Conservation (phyloP, 2,113 vertebrate genomes). For the Heterocephalus glaber region DNA sequence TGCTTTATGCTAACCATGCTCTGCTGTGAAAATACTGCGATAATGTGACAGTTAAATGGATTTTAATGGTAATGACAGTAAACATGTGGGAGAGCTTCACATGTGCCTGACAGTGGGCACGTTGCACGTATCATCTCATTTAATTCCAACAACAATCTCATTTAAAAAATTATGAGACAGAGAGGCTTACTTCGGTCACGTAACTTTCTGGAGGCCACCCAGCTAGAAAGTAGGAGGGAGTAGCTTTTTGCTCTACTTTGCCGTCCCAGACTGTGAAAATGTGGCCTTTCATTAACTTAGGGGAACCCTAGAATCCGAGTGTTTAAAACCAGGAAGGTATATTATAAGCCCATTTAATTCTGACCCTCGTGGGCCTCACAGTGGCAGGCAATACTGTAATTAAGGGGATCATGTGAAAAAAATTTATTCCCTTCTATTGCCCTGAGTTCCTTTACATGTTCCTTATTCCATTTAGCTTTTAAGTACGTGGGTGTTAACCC, state of each 20-base stretch:
- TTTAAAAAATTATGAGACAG: constrained; percentile 34
- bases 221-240: background rate
- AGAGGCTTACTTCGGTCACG: background rate
- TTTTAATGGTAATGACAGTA: background rate
- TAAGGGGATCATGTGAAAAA: background rate
- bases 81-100: background rate
- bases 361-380: background rate
- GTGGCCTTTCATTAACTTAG: constrained; percentile 16
- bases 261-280: background rate
- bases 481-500: background rate
- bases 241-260: background rate
- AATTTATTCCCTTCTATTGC: background rate
- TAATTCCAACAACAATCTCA: background rate
- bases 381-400: background rate
- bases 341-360: constrained; percentile 15
- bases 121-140: background rate
- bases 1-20: background rate
- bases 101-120: background rate
- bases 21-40: background rate
- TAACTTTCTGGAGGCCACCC: background rate
- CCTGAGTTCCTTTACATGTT: constrained; percentile 19
- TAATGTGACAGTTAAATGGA: background rate
- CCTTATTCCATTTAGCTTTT: constrained; percentile 34
- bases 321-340: background rate
- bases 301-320: background rate